These are phyloP conservation scores for Heterocephalus glaber DNA, from an alignment of 2,113 vertebrate genomes.

Conservation along the genomic window DNA sequence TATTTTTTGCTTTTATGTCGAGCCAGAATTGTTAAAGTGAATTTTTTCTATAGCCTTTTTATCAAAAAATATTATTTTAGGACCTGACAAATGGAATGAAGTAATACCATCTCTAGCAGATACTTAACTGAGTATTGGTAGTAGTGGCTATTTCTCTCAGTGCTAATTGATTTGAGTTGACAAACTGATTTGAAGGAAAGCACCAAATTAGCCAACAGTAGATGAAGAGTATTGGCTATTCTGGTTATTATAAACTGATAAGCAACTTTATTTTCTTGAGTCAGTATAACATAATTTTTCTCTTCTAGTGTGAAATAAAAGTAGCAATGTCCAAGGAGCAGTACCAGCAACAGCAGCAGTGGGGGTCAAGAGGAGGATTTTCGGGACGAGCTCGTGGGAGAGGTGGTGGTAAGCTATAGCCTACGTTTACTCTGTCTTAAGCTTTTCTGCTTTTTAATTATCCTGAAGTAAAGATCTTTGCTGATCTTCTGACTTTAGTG, in stretches of 20 bases:
- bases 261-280: constrained; percentile 12
- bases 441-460: constrained; percentile 83
- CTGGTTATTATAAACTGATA: not conserved
- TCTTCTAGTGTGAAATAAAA: constrained; percentile 96
- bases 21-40: not conserved
- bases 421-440: constrained; percentile 67
- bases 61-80: not conserved
- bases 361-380: constrained; percentile 95
- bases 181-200: not conserved
- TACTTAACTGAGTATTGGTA: not conserved
- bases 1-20: not conserved
- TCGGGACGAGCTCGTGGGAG: constrained; percentile 92
- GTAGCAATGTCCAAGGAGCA: constrained; percentile 99
- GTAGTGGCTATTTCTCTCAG: not conserved
- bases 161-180: not conserved
- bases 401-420: constrained; percentile 88
- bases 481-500: constrained; percentile 81
- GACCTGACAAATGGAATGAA: not conserved
- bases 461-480: constrained; percentile 84
- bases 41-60: constrained; percentile 19
- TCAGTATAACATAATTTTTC: not conserved
- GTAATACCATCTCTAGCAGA: not conserved
- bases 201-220: not conserved
- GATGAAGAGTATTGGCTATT: not conserved
- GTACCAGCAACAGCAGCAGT: constrained; percentile 98